Percentiles rank a stretch among this genome's conserved stretches.
Conservation (phyloP, 2,888 invertebrate species). For the Drosophila neotestacea region DNA sequence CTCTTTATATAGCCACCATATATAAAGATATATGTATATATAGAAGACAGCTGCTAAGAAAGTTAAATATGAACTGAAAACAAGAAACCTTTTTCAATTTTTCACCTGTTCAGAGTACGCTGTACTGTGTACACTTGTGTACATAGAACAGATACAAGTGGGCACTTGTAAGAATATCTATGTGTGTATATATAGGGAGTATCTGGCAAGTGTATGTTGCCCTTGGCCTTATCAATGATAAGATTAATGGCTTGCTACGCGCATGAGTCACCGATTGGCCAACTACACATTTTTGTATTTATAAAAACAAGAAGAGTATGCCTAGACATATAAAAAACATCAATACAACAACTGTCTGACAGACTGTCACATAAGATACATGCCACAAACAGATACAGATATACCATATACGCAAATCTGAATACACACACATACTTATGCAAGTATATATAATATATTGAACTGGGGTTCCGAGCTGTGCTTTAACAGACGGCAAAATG, state of each 20-base stretch:
- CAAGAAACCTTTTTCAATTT: slow-evolving; percentile 15
- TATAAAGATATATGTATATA: slow-evolving; percentile 9
- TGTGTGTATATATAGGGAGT: slow-evolving; percentile 17
- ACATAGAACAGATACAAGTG: slow-evolving; percentile 20
- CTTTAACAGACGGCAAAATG: slow-evolving; percentile 48
- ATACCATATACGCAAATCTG: slow-evolving; percentile 8
- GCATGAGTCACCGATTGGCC: slow-evolving; percentile 57
- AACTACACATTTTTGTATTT: not conserved
- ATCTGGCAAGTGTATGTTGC: slow-evolving; percentile 45
- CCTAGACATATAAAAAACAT: slow-evolving; percentile 2
- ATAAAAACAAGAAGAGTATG: not conserved
- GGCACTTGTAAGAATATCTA: slow-evolving; percentile 31
- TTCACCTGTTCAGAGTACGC: slow-evolving; percentile 16
- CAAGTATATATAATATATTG: slow-evolving; percentile 21
- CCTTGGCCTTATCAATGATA: slow-evolving; percentile 80
- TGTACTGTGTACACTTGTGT: slow-evolving; percentile 21
- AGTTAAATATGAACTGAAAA: slow-evolving; percentile 28
- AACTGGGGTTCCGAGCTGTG: slow-evolving; percentile 48
- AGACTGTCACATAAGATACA: slow-evolving; percentile 25
- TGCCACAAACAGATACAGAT: not conserved
- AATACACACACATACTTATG: slow-evolving; percentile 9
- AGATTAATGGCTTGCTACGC: slow-evolving; percentile 66
- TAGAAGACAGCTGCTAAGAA: slow-evolving; percentile 36
- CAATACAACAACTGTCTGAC: not conserved
- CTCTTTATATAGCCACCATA: slow-evolving; percentile 23